These are phyloP conservation scores for Pollenia amentaria DNA, from an alignment of 2,888 invertebrate species.

Conservation along the genomic window DNA sequence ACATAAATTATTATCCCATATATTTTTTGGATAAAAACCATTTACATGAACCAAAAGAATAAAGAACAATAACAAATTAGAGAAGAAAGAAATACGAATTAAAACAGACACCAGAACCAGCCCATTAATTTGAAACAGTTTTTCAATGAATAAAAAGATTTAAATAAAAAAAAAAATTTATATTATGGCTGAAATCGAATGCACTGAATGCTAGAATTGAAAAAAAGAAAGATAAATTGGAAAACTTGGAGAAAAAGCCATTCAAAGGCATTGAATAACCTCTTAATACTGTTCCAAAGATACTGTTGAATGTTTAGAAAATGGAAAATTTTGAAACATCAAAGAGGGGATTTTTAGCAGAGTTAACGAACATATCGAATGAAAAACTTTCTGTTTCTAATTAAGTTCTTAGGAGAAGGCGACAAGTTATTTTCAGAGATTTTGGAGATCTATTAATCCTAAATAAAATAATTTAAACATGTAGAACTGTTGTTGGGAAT, in stretches of 20 bases:
- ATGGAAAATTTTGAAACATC: constrained; percentile 5
- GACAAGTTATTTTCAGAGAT: background rate
- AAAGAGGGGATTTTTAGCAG: background rate
- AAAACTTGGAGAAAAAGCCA: background rate
- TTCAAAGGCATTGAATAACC: background rate
- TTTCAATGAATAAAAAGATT: constrained; percentile 50
- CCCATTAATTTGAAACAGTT: constrained; percentile 65
- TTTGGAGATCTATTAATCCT: too few species aligned
- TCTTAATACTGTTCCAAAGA: constrained; percentile 9
- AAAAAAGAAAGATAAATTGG: background rate
- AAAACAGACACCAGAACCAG: constrained; percentile 60
- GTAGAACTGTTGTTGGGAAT: too few species aligned
- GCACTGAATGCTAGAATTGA: background rate
- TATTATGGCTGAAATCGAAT: constrained; percentile 26
- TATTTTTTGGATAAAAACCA: constrained; percentile 58
- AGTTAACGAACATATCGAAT: background rate
- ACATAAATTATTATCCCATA: constrained; percentile 63
- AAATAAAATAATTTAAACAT: too few species aligned
- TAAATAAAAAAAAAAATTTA: constrained; percentile 9
- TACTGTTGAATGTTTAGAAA: constrained; percentile 1
- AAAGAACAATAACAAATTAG: constrained; percentile 4
- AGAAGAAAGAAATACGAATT: constrained; percentile 7
- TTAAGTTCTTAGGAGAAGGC: background rate
- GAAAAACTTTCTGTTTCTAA: background rate
- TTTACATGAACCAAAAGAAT: constrained; percentile 54